Base-by-base conservation (phyloP, 2,888 invertebrate species). In the Caradrina clavipalpis region DNA sequence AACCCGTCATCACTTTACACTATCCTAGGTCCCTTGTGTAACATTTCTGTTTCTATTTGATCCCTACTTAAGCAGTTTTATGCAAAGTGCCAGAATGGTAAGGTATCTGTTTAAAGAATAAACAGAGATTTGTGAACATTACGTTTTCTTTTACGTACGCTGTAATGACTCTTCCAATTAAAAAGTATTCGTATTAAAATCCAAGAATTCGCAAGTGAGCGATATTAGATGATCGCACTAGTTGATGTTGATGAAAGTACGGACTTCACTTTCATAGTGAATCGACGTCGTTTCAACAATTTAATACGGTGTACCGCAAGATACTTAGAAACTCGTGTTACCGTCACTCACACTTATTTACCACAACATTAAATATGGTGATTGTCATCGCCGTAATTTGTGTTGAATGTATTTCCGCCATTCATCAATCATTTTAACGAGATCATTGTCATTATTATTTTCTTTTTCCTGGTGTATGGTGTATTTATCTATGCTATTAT, bases 281-380 rank as follows among this genome's bases (percentile, higher is more conserved):
- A 73, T 76, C 47, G 61, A 78, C 81, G 80, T 82, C 76, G 80
- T 83, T 84, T 83, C 81, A 75, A 81, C 60, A 73, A 78, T 80
- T 83, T 81, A 74, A 76, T 62, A 77, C 69, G 72, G 75, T 77
- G 22, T 57, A 81, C 80, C 81, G 69, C 79, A 81, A 68, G 63
- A 69, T 78, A 70, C 76, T 83, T 84, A 81, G 76, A 80, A 83
- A 84, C 76, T 80, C 49, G 26, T 53, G 22, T 68, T 69, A 61
- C 60, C 61, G 51, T 53, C 70, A 66, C 53, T 60, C 50, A 57
- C 54, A 70, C 51, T 55, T 70, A 69, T 65, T 69, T 73, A 75
- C 78, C 79, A 65, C 70, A 69, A 63, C 42, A 73, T 77, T 58
- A 65, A 55, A 51, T 71, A 71, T 62, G 59, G 67, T 45, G 59